These are phyloP conservation scores for Pseudococcus viburni DNA, from an alignment of 2,888 invertebrate genomes.

Conservation along the genomic window DNA sequence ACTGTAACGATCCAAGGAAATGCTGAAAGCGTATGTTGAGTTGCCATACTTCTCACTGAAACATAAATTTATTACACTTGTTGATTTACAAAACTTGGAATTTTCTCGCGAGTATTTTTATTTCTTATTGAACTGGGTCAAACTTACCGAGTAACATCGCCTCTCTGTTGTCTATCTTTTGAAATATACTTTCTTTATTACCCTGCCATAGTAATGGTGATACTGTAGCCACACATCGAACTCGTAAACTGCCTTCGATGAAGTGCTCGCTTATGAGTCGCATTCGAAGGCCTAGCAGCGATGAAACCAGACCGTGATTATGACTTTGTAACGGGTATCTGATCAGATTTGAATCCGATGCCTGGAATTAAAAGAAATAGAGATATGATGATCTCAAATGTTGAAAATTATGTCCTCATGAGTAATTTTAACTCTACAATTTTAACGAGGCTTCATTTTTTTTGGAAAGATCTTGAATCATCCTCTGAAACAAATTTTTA, in stretches of 20 bases:
- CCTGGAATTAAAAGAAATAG: conserved; percentile 11
- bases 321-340: conserved; percentile 75
- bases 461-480: no score
- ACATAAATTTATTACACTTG: not conserved
- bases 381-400: no score
- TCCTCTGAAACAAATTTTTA: no score
- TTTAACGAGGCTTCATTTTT: no score
- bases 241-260: conserved; percentile 76
- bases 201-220: conserved; percentile 76
- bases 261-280: conserved; percentile 75
- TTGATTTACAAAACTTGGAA: not conserved
- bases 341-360: conserved; percentile 69
- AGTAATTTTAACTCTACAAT: no score
- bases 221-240: conserved; percentile 77
- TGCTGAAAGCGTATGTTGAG: conserved; percentile 35
- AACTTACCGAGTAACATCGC: conserved; percentile 77
- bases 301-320: conserved; percentile 76
- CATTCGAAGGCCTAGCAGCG: conserved; percentile 75
- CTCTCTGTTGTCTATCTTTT: conserved; percentile 75
- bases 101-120: not conserved
- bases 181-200: conserved; percentile 75
- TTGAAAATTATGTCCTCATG: no score
- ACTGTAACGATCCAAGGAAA: conserved; percentile 38
- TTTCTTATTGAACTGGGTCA: not conserved
- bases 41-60: conserved; percentile 19